A percentile compares a stretch with the other conserved stretches of the same genome.
These are phyloP conservation scores for Orbicella faveolata DNA, from an alignment of 64 coral and sea anemone genomes.

Conservation along the genomic window DNA sequence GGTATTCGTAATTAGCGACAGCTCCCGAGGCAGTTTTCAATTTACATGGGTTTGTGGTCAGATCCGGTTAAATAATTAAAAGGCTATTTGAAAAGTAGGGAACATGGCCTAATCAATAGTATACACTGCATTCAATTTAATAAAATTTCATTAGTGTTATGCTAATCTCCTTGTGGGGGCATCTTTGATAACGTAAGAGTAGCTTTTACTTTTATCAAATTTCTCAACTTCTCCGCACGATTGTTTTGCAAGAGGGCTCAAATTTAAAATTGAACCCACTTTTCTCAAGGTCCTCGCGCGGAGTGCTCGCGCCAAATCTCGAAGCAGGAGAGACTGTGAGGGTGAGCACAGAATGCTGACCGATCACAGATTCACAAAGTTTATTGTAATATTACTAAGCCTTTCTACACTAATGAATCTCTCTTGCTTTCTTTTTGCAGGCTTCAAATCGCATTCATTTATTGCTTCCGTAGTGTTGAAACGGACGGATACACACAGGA, in stretches of 20 bases:
- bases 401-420: slow-evolving; percentile 36
- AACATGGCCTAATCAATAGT: slow-evolving; percentile 87
- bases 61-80: slow-evolving; percentile 99
- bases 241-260: slow-evolving; percentile 50
- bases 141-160: slow-evolving; percentile 98
- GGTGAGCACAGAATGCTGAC: neutral
- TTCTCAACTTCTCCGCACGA: slow-evolving; percentile 44
- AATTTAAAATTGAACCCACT: slow-evolving; percentile 17
- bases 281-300: neutral
- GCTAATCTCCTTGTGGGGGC: slow-evolving; percentile 78
- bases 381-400: slow-evolving; percentile 25
- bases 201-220: slow-evolving; percentile 64
- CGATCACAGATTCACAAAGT: neutral
- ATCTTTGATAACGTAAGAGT: slow-evolving; percentile 79
- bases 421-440: slow-evolving; percentile 35
- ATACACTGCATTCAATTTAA: slow-evolving; percentile 94
- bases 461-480: slow-evolving; percentile 1
- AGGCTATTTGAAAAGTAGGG: slow-evolving; percentile 86
- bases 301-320: neutral
- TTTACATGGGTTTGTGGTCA: slow-evolving; percentile 89
- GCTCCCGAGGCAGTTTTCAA: slow-evolving; percentile 88
- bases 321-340: neutral
- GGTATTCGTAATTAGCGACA: slow-evolving; percentile 80
- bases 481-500: slow-evolving; percentile 2
- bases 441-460: slow-evolving; percentile 2